phyloP scores from a whole-genome alignment of 2,113 vertebrate genomes.

The Aegypius monachus region DNA sequence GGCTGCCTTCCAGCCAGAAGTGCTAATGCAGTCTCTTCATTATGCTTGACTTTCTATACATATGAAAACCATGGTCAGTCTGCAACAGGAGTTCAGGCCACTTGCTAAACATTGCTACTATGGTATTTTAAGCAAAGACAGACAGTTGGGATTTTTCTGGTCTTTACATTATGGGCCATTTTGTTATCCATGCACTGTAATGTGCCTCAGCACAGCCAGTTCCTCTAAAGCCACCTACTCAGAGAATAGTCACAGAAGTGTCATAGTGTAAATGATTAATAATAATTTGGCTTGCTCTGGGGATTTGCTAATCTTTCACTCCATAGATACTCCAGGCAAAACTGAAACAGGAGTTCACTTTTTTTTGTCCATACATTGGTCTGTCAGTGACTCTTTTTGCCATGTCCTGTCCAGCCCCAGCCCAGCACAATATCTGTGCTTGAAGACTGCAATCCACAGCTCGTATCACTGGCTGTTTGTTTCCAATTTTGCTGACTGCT shows the following conservation, averaged over 20 bases:
- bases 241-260: background rate
- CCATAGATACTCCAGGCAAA: background rate
- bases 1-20: background rate
- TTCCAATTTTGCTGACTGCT: background rate
- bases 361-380: background rate
- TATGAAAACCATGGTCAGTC: background rate
- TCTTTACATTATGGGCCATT: background rate
- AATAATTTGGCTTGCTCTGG: background rate
- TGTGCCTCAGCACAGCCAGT: background rate
- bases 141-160: background rate
- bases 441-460: background rate
- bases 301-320: background rate
- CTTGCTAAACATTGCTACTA: background rate
- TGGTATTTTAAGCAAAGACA: background rate
- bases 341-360: background rate
- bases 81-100: background rate
- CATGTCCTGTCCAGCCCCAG: background rate
- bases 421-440: background rate
- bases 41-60: background rate
- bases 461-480: accelerated
- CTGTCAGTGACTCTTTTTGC: background rate
- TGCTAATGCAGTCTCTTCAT: accelerated
- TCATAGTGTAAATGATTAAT: background rate
- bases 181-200: background rate
- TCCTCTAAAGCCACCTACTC: background rate